phyloP scores from a whole-genome alignment of 64 coral and sea anemone species.

The Orbicella faveolata region DNA sequence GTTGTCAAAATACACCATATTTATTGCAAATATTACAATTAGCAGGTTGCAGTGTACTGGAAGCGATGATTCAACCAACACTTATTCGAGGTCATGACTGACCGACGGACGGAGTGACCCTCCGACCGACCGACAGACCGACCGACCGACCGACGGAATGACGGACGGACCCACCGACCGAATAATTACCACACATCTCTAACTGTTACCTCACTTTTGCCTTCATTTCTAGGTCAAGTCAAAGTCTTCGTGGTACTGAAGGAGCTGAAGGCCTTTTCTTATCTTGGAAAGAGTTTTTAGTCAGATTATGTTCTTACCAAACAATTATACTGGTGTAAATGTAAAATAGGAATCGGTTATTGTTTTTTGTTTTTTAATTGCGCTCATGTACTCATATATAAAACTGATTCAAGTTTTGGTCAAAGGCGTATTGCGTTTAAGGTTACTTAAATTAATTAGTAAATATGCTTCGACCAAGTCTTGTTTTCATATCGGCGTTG shows the following conservation, averaged over 20 bases:
- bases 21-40: neutral
- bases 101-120: neutral
- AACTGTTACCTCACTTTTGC: neutral
- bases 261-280: neutral
- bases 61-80: too few relatives aligned
- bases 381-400: neutral
- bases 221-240: conserved; percentile 10
- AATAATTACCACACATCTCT: neutral
- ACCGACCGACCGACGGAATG: neutral
- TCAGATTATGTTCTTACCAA: neutral
- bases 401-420: neutral
- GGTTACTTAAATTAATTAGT: neutral
- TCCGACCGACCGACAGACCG: neutral
- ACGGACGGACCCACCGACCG: neutral
- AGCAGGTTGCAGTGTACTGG: neutral
- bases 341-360: neutral
- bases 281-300: neutral
- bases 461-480: neutral
- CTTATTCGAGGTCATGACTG: neutral
- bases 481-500: neutral
- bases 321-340: neutral
- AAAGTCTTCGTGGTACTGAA: conserved; percentile 35
- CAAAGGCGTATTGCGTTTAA: too few relatives aligned
- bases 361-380: neutral
- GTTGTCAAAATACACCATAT: too few relatives aligned